Evolutionary conservation across 2,888 invertebrate species (phyloP).

Genomic region (Andrena trimmerana): DNA sequence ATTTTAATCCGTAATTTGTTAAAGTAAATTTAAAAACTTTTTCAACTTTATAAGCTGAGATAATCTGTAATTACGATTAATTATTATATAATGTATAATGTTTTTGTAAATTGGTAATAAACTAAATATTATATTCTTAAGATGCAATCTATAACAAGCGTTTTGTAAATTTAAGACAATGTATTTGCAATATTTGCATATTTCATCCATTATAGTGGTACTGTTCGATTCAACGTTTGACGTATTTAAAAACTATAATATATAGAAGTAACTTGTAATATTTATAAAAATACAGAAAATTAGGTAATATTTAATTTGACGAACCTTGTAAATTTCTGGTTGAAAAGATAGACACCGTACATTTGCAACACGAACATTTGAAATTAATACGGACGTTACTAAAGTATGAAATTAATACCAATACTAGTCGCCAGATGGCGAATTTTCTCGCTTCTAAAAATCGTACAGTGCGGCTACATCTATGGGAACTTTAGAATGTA

Average conservation of each 20-base stretch:
- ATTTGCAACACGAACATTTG: background rate
- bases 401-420: background rate
- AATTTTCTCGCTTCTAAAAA: slow-evolving; percentile 14
- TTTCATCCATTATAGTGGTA: background rate
- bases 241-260: background rate
- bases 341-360: too few relatives aligned
- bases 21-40: background rate
- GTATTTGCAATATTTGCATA: background rate
- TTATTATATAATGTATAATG: background rate
- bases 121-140: background rate
- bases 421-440: background rate
- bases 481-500: rapidly evolving
- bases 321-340: too few relatives aligned
- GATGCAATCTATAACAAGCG: background rate
- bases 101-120: background rate
- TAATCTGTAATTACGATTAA: background rate
- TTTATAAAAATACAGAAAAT: background rate
- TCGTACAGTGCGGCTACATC: background rate
- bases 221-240: background rate
- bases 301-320: background rate
- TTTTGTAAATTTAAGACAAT: background rate
- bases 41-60: background rate
- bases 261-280: background rate
- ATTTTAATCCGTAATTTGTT: background rate
- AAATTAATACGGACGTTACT: background rate